Conservation (phyloP, 1,140 invertebrate genomes). For the Epicauta chinensis region DNA sequence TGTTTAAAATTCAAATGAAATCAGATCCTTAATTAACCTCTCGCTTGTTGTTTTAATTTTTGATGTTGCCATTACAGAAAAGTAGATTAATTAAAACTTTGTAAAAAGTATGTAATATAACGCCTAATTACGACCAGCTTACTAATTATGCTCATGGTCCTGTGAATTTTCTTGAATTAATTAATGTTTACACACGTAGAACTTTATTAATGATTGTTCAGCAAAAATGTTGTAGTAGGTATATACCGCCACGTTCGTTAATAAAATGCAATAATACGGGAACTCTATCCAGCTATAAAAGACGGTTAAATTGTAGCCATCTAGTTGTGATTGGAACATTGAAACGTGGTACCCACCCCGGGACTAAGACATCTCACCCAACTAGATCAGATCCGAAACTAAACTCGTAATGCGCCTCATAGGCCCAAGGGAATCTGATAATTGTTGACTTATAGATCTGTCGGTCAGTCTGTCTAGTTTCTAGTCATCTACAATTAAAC, state of each 20-base stretch:
- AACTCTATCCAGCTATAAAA: slow-evolving; percentile 35
- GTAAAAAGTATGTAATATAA: slow-evolving; percentile 17
- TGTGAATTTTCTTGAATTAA: slow-evolving; percentile 9
- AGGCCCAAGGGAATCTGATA: slow-evolving; percentile 35
- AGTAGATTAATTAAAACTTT: slow-evolving; percentile 17
- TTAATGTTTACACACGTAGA: neutral
- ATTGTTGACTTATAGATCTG: slow-evolving; percentile 40
- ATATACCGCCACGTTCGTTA: too few relatives aligned
- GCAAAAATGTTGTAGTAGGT: too few relatives aligned
- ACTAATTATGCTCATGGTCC: slow-evolving; percentile 9
- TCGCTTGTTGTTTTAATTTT: slow-evolving; percentile 21
- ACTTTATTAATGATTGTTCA: too few relatives aligned
- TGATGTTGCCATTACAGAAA: slow-evolving; percentile 16
- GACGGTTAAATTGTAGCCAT: slow-evolving; percentile 38
- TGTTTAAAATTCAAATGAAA: slow-evolving; percentile 23
- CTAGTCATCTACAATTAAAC: slow-evolving; percentile 24
- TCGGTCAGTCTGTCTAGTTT: slow-evolving; percentile 24
- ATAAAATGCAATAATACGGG: too few relatives aligned
- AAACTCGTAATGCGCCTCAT: slow-evolving; percentile 16
- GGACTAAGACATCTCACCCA: slow-evolving; percentile 31
- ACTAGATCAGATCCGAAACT: slow-evolving; percentile 16
- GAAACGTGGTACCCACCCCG: slow-evolving; percentile 22
- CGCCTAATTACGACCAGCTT: slow-evolving; percentile 13
- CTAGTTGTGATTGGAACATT: slow-evolving; percentile 33
- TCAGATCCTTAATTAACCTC: slow-evolving; percentile 20